Percentiles rank a stretch among this genome's conserved stretches.
phyloP scores from a whole-genome alignment of 2,888 invertebrate genomes.

The Hoplodrina ambigua region DNA sequence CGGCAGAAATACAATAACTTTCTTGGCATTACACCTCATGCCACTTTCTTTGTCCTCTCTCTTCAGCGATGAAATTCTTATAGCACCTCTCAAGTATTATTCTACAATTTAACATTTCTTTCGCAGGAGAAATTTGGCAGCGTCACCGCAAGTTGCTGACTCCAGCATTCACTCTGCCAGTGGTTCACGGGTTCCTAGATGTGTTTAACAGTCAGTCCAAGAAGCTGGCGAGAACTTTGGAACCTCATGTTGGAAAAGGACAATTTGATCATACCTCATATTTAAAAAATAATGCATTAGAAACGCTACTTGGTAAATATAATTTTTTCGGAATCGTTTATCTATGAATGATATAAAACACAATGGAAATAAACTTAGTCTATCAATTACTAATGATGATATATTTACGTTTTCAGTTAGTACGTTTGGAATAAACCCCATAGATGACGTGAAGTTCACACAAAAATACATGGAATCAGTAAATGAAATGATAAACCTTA shows the following conservation, averaged over 20 bases:
- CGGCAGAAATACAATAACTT: too few relatives aligned
- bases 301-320: conserved; percentile 30
- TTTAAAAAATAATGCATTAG: conserved; percentile 24
- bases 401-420: conserved; percentile 9
- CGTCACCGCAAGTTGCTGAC: conserved; percentile 26
- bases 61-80: too few relatives aligned
- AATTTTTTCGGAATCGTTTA: background rate
- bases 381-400: background rate
- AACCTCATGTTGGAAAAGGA: conserved; percentile 20
- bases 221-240: conserved; percentile 8
- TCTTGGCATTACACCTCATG: too few relatives aligned
- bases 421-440: conserved; percentile 21
- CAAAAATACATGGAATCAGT: conserved; percentile 16
- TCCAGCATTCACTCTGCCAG: conserved; percentile 30
- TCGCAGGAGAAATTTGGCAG: conserved; percentile 32
- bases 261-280: conserved; percentile 5
- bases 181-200: conserved; percentile 24
- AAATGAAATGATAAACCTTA: background rate
- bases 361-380: background rate
- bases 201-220: conserved; percentile 35
- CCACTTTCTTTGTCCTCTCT: too few relatives aligned
- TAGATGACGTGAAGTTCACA: conserved; percentile 16
- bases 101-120: background rate
- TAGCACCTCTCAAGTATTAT: background rate
- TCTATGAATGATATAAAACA: too few relatives aligned